These are phyloP conservation scores for Tipula unca DNA, from an alignment of 2,888 invertebrate genomes.

Conservation along the genomic window DNA sequence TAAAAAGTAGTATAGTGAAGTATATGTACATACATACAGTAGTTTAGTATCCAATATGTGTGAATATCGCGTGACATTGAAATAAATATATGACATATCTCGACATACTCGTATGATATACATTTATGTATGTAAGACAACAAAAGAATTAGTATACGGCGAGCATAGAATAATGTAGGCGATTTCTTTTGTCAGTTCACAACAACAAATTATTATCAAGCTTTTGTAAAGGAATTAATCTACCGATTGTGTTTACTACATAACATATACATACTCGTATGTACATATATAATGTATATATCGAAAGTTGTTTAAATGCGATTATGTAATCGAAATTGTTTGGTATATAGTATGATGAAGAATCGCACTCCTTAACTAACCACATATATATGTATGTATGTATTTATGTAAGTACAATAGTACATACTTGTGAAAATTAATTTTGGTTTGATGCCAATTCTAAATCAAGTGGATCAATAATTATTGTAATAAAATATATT, in stretches of 20 bases:
- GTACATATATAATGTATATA: too few species aligned
- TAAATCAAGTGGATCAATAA: constrained; percentile 1
- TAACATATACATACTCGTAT: neutral
- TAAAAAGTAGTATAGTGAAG: neutral
- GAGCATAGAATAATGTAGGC: neutral
- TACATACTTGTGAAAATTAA: neutral
- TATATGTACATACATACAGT: neutral
- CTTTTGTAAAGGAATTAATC: neutral
- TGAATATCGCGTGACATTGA: neutral
- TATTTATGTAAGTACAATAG: neutral
- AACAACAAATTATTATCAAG: neutral
- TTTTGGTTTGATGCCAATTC: neutral
- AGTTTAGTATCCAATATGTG: neutral
- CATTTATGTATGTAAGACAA: neutral
- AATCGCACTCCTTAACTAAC: neutral
- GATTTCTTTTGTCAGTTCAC: neutral
- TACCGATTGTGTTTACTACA: neutral
- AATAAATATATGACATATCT: neutral
- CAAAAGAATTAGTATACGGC: neutral
- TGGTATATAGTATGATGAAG: too few species aligned
- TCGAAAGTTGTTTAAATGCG: neutral
- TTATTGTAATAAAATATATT: constrained; percentile 14
- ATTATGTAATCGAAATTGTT: neutral
- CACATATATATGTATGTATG: too few species aligned
- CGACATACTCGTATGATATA: neutral